Evolutionary conservation across 2,888 invertebrate species (phyloP).

Genomic region (Agonopterix alstromeriana): DNA sequence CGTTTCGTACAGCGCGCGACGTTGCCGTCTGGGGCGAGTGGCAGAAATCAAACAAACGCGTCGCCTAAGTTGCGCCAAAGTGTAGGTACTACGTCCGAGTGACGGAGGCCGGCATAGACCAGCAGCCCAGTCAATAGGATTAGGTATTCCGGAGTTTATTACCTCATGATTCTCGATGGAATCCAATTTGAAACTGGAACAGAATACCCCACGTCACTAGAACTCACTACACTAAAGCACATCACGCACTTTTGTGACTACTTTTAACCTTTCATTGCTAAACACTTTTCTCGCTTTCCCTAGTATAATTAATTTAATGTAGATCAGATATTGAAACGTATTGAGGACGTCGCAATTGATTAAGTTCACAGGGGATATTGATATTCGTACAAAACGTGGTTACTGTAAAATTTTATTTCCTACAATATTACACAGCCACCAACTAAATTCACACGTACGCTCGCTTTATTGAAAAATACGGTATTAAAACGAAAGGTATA

Average conservation of each 20-base stretch:
- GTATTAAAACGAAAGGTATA: constrained; percentile 11
- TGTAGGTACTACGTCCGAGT: too few relatives aligned
- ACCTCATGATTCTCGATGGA: constrained; percentile 57
- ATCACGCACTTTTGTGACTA: constrained; percentile 33
- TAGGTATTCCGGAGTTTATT: constrained; percentile 11
- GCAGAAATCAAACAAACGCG: too few relatives aligned
- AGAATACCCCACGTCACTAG: constrained; percentile 27
- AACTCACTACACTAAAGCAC: constrained; percentile 32
- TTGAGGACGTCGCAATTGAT: too few relatives aligned
- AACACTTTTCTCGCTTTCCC: neutral
- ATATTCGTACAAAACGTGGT: too few relatives aligned
- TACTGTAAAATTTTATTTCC: neutral
- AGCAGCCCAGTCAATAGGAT: too few relatives aligned
- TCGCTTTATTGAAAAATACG: constrained; percentile 20
- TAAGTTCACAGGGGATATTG: too few relatives aligned
- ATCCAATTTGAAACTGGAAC: constrained; percentile 60
- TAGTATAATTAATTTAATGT: too few relatives aligned
- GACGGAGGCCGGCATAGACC: too few relatives aligned
- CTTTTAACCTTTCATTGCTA: constrained; percentile 18
- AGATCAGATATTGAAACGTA: too few relatives aligned
- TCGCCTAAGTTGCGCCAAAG: too few relatives aligned
- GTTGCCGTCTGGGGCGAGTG: too few relatives aligned
- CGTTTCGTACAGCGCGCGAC: too few relatives aligned
- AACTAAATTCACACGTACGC: constrained; percentile 5
- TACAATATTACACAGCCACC: neutral